phyloP scores from a whole-genome alignment of 92 coral and sea anemone species.

The Pocillopora grandis region DNA sequence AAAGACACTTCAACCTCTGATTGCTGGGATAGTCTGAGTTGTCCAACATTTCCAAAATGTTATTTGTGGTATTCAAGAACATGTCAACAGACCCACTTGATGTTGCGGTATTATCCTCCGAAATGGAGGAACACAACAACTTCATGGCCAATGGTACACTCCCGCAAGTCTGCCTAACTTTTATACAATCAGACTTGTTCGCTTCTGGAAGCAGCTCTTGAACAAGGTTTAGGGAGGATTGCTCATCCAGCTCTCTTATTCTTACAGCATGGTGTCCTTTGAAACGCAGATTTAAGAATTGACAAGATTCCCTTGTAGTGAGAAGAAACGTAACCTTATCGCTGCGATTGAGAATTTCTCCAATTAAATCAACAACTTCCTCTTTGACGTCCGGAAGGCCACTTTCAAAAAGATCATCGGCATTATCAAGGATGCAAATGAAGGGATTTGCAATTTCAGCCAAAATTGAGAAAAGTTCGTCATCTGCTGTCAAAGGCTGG shows the following conservation, averaged over 20 bases:
- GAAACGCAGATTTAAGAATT: conserved; percentile 4
- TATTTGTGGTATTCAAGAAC: background rate
- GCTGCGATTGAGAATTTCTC: conserved; percentile 30
- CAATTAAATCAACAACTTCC: conserved; percentile 11
- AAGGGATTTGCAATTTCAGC: background rate
- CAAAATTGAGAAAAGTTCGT: conserved; percentile 24
- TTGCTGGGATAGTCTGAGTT: conserved; percentile 30
- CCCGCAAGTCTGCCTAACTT: conserved; percentile 28
- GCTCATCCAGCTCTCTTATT: conserved; percentile 25
- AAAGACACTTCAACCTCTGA: conserved; percentile 26
- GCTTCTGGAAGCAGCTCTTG: conserved; percentile 7
- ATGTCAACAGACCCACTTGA: background rate
- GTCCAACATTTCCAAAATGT: conserved; percentile 27
- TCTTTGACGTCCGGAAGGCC: conserved; percentile 24
- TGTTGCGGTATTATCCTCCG: background rate
- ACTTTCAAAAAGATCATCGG: conserved; percentile 42
- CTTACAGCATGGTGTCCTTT: conserved; percentile 4
- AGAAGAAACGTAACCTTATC: conserved; percentile 3
- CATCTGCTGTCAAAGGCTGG: conserved; percentile 1
- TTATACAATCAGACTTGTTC: background rate
- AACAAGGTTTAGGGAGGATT: conserved; percentile 6
- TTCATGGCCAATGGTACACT: conserved; percentile 43
- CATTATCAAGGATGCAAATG: conserved; percentile 40
- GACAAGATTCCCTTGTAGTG: conserved; percentile 36
- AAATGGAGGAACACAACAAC: conserved; percentile 28